Evolutionary conservation across 2,888 invertebrate genomes (phyloP), one percentile per base, ranked within the genome.

Genomic region (Brachyopa scutellaris): DNA sequence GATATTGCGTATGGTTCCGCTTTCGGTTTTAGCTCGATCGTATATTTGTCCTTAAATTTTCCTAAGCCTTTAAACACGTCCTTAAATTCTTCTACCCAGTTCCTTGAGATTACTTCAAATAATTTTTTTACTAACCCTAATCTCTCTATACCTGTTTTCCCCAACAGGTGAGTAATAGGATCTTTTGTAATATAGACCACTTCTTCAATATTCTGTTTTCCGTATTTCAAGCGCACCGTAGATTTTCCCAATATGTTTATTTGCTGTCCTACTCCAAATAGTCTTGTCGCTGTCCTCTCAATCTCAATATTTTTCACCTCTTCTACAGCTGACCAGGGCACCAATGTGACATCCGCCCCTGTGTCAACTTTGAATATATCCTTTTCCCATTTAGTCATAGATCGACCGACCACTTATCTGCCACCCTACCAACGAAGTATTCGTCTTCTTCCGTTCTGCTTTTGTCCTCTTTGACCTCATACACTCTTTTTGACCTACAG

Each of bases 341-440:
- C 53, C n/a, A 67, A 15, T 33, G 55, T 42, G 19, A 55, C 66
- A 13, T 66, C 66, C 1, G 53, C 66, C 9, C 66, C 67, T 19
- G 67, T 67, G 11, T 67, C 55, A 31, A 57, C 45, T n/a, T 67
- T 67, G 9, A 67, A 67, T 15, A 11, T 47, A 45, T 55, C 21
- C 23, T 36, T 21, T 55, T 36, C 8, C 9, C n/a, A 8, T 45
- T 33, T 5, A 57, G 55, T 67, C 67, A 55, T 36, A 67, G 38
- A 21, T 53, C 26, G 6, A 62, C 17, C 9, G 47, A 31, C 61
- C 61, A 61, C 21, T 42, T 55, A 26, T 57, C 47, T 1, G 21
- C 31, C 26, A 38, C 49, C 5, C 45, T 2, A 4, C 69, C 69
- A 0, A 57, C 57, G 4, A 69, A 69, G 7, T 33, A 57, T 19